Conservation (phyloP, 2,888 invertebrate genomes). For the Diplazon laetatorius region DNA sequence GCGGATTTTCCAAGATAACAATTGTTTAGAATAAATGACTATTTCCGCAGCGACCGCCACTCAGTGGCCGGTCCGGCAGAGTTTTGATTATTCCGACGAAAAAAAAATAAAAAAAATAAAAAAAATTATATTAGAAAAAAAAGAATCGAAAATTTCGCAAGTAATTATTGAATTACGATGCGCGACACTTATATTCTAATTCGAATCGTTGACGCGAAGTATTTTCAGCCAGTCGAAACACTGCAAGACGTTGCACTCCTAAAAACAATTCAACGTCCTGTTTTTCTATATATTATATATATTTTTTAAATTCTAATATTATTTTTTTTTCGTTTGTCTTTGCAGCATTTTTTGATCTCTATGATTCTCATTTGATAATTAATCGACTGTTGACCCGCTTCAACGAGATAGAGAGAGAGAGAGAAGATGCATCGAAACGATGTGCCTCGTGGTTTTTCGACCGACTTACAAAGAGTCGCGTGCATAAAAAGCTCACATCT, state of each 20-base stretch:
- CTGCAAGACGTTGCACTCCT: constrained; percentile 68
- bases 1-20: constrained; percentile 19
- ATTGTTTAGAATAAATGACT: constrained; percentile 15
- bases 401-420: no score
- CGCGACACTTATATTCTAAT: constrained; percentile 37
- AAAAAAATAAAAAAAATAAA: constrained; percentile 19
- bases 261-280: constrained; percentile 34
- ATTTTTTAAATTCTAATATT: no score
- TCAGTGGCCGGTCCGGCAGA: constrained; percentile 22
- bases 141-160: constrained; percentile 1
- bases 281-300: not conserved
- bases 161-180: constrained; percentile 34
- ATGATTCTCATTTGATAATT: constrained; percentile 10
- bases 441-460: constrained; percentile 50
- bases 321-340: constrained; percentile 29
- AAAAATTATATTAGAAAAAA: not conserved
- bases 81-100: constrained; percentile 2
- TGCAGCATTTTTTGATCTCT: not conserved
- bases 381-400: constrained; percentile 53
- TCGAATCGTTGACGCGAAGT: constrained; percentile 66
- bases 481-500: constrained; percentile 33
- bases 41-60: constrained; percentile 20
- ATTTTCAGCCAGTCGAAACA: constrained; percentile 74
- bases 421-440: constrained; percentile 51
- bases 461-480: constrained; percentile 34